phyloP scores from a whole-genome alignment of 2,888 invertebrate genomes.

The Drosophila anceps region DNA sequence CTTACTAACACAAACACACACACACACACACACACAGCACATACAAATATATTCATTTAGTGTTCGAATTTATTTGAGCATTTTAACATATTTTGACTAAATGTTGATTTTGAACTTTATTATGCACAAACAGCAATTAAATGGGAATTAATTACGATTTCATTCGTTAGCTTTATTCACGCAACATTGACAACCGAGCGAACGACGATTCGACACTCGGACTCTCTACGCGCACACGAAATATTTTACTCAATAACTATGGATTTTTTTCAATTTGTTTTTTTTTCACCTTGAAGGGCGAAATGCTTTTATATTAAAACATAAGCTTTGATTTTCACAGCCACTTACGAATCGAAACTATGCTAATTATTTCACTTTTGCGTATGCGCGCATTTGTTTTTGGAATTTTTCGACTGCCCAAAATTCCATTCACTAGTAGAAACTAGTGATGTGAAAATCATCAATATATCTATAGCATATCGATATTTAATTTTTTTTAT shows the following conservation, averaged over 20 bases:
- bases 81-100: constrained; percentile 20
- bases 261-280: constrained; percentile 35
- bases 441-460: constrained; percentile 47
- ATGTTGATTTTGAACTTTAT: constrained; percentile 49
- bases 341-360: constrained; percentile 61
- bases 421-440: constrained; percentile 67
- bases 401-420: constrained; percentile 70
- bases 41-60: constrained; percentile 13
- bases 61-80: constrained; percentile 15
- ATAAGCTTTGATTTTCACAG: constrained; percentile 46
- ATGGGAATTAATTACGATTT: constrained; percentile 76
- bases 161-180: constrained; percentile 71
- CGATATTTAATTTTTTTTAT: constrained; percentile 25
- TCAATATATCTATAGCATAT: constrained; percentile 11
- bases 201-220: constrained; percentile 44
- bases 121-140: constrained; percentile 71
- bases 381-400: constrained; percentile 69
- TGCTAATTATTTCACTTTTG: constrained; percentile 42
- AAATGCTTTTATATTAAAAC: constrained; percentile 28
- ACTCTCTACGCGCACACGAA: constrained; percentile 49
- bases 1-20: constrained; percentile 44
- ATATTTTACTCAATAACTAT: constrained; percentile 48
- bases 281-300: constrained; percentile 30
- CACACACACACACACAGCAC: constrained; percentile 26
- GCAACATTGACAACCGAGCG: constrained; percentile 68